A percentile compares a stretch with the other conserved stretches of the same genome.
Conservation (phyloP, 2,888 invertebrate genomes). For the Tetragonula carbonaria region DNA sequence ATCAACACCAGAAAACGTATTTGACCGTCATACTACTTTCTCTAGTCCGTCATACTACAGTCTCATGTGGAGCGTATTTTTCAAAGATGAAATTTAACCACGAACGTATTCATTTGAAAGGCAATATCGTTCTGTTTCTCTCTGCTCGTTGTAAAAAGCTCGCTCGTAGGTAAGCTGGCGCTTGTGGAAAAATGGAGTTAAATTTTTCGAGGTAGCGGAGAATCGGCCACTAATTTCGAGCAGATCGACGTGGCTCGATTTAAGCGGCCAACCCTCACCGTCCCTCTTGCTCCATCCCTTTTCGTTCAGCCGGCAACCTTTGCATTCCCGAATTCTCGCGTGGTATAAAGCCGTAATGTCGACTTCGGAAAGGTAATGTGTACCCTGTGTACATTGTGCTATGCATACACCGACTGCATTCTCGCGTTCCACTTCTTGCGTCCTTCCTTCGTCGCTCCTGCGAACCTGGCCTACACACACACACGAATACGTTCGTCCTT, state of each 20-base stretch:
- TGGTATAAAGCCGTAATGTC: slow-evolving; percentile 68
- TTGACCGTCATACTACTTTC: no score
- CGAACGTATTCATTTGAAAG: not conserved
- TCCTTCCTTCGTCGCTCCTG: slow-evolving; percentile 45
- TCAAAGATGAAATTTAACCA: not conserved
- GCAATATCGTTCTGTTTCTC: not conserved
- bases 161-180: not conserved
- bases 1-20: no score
- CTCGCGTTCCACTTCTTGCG: slow-evolving; percentile 64
- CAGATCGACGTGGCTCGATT: slow-evolving; percentile 58
- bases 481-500: not conserved
- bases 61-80: not conserved
- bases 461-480: not conserved
- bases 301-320: slow-evolving; percentile 29
- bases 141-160: not conserved
- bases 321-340: slow-evolving; percentile 67
- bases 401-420: slow-evolving; percentile 55
- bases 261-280: slow-evolving; percentile 35
- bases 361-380: slow-evolving; percentile 62
- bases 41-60: no score
- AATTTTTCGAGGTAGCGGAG: slow-evolving; percentile 37
- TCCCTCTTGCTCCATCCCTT: slow-evolving; percentile 16
- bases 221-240: slow-evolving; percentile 61
- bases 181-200: not conserved
- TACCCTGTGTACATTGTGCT: slow-evolving; percentile 50